These are phyloP conservation scores for Trissolcus basalis DNA, from an alignment of 1,140 invertebrate species.

Conservation along the genomic window DNA sequence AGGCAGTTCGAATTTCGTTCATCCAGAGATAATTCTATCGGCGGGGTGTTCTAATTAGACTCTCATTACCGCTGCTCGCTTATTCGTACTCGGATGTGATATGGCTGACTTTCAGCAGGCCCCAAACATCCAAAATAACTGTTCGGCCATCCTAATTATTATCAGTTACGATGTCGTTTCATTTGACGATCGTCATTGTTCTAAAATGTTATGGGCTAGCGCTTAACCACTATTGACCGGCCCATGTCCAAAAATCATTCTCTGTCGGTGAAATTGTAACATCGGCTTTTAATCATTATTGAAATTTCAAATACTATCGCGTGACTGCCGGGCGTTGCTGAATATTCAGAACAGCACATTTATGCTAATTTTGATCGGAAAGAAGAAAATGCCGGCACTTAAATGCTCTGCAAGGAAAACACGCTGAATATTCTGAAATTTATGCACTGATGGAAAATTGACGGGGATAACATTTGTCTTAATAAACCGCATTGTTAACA, in stretches of 20 bases:
- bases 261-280: background rate
- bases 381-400: constrained; percentile 3
- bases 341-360: constrained; percentile 15
- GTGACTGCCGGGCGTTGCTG: constrained; percentile 8
- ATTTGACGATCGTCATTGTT: constrained; percentile 74
- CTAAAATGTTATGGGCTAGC: constrained; percentile 49
- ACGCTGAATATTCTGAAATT: too few relatives aligned
- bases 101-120: constrained; percentile 48
- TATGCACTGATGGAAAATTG: too few relatives aligned
- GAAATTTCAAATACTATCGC: constrained; percentile 13
- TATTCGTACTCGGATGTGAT: constrained; percentile 61
- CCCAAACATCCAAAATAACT: constrained; percentile 64
- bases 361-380: background rate
- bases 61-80: constrained; percentile 76
- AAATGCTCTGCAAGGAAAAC: background rate
- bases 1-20: constrained; percentile 74
- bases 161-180: constrained; percentile 72
- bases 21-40: constrained; percentile 73
- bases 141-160: constrained; percentile 71
- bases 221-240: too few relatives aligned
- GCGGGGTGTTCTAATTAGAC: constrained; percentile 75
- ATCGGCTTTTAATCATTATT: constrained; percentile 3
- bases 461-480: too few relatives aligned
- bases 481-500: too few relatives aligned
- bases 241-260: background rate